Evolutionary conservation across 1,140 invertebrate genomes (phyloP).

Genomic region (Bombyx mori): ASM3026992v2 NC_085123.1:726501-727000

Average conservation of each 20-base stretch:
- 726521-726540: constrained; percentile 41
- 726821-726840: constrained; percentile 71
- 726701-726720: constrained; percentile 81
- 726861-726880: constrained; percentile 35
- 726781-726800: constrained; percentile 64
- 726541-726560: constrained; percentile 17
- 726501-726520: constrained; percentile 44
- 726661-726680: constrained; percentile 40
- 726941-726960: constrained; percentile 75
- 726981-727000: constrained; percentile 42
- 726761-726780: constrained; percentile 57
- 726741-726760: constrained; percentile 59
- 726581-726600: constrained; percentile 26
- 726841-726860: constrained; percentile 43
- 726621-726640: constrained; percentile 31
- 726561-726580: constrained; percentile 41
- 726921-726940: constrained; percentile 75
- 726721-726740: constrained; percentile 74
- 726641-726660: constrained; percentile 22
- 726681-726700: constrained; percentile 77
- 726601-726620: constrained; percentile 40
- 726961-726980: constrained; percentile 58
- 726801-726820: constrained; percentile 72
- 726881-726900: constrained; percentile 43
- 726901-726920: constrained; percentile 56